phyloP scores from a whole-genome alignment of 2,113 vertebrate genomes.

The Ardeotis arabs region DNA sequence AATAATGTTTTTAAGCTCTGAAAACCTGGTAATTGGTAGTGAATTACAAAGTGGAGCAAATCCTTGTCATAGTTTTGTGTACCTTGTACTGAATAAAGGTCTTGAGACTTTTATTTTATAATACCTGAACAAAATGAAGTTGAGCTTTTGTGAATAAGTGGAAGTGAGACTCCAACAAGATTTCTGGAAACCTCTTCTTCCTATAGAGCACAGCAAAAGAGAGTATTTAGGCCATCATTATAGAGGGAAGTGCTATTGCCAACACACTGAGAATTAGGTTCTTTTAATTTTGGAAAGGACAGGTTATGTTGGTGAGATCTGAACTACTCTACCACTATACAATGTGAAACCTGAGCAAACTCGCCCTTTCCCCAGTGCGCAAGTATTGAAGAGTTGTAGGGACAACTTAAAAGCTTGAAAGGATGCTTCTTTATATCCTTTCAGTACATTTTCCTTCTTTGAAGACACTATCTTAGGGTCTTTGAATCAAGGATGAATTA shows the following conservation, averaged over 20 bases:
- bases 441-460: neutral
- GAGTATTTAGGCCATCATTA: neutral
- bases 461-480: neutral
- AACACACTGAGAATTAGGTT: neutral
- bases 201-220: neutral
- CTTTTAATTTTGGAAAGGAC: neutral
- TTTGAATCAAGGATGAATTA: neutral
- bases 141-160: neutral
- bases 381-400: neutral
- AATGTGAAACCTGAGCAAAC: neutral
- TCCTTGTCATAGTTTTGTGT: neutral
- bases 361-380: neutral
- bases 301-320: neutral
- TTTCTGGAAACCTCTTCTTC: neutral
- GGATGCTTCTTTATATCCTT: neutral
- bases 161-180: neutral
- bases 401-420: neutral
- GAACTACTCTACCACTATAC: neutral
- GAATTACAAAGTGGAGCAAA: neutral
- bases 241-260: neutral
- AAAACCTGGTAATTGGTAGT: neutral
- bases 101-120: neutral
- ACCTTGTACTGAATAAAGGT: neutral
- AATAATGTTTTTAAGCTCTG: neutral
- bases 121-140: neutral